Conservation (phyloP, 2,888 invertebrate genomes). For the Agrochola litura region DNA sequence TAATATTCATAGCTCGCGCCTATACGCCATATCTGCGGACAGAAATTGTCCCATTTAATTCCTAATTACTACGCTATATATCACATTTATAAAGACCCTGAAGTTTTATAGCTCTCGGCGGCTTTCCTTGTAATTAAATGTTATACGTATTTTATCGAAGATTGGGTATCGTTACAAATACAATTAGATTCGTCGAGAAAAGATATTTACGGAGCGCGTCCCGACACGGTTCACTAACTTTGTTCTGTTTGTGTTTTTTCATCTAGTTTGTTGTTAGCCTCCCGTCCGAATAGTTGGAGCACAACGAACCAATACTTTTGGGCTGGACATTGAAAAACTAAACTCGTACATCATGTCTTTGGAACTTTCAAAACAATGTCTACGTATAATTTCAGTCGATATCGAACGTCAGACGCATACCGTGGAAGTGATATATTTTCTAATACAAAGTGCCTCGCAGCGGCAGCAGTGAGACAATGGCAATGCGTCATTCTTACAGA, state of each 20-base stretch:
- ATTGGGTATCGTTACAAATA: constrained; percentile 41
- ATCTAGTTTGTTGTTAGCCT: constrained; percentile 43
- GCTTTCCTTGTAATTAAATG: constrained; percentile 59
- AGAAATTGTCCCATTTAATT: constrained; percentile 60
- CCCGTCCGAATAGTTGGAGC: constrained; percentile 39
- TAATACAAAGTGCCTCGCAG: constrained; percentile 50
- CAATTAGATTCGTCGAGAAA: constrained; percentile 34
- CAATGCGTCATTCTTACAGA: constrained; percentile 60
- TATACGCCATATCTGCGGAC: constrained; percentile 46
- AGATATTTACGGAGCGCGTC: constrained; percentile 41
- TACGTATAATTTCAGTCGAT: constrained; percentile 52
- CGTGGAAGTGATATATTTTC: constrained; percentile 62
- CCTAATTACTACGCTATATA: constrained; percentile 61
- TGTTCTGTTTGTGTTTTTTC: constrained; percentile 48
- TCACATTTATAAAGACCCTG: constrained; percentile 53
- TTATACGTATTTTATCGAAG: constrained; percentile 54
- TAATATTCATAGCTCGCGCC: constrained; percentile 59
- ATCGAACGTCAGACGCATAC: constrained; percentile 55
- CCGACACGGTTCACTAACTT: constrained; percentile 38
- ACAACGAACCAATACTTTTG: constrained; percentile 32
- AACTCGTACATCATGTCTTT: constrained; percentile 47
- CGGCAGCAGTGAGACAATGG: constrained; percentile 41
- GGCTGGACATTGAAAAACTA: constrained; percentile 50
- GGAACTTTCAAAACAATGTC: constrained; percentile 49
- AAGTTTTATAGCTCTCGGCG: constrained; percentile 55